Evolutionary conservation across 64 coral and sea anemone species (phyloP), one percentile per base, ranked within the genome.

Genomic region (Dendrophyllia cribrosa): DNA sequence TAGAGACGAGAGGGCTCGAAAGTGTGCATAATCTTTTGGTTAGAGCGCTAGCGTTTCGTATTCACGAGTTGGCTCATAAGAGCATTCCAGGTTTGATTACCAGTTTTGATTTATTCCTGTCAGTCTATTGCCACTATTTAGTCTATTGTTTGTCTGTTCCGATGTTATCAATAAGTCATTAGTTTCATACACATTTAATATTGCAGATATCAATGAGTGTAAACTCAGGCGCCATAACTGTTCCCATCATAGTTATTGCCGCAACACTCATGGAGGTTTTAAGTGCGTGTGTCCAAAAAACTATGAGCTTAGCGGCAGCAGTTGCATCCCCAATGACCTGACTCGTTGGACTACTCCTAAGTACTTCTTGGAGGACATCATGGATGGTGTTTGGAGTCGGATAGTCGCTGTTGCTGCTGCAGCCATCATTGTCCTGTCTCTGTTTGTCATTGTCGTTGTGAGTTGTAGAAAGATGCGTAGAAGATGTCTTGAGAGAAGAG

Each of bases 271-370:
- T 21, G 80, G 80, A 7, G 21, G 80, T 19, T 84, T 84, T 13
- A 44, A 68, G 21, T 84, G 80, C 22, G 80, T 51, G 10, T 84
- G 80, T 51, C 80, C 80, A 23, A 50, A 51, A 10, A 59, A 59
- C 20, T 47, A 67, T 47, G 43, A 84, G 7, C 17, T 49, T 2
- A 51, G 10, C 17, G 45, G 62, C 15, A 19, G 13, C 3, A 63
- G 64, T 7, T 84, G 80, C n/a, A 44, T 64, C 17, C 7, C 62
- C 2, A 51, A 8, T 48, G 20, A 24, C 5, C 1, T 66, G 17
- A 84, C 80, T 3, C 80, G 80, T 7, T 68, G 59, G 59, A 51
- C n/a, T 15, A 84, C 60, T 13, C 20, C 46, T 5, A 62, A 84
- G 62, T 23, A 67, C 80, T 24, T 84, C 6, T 46, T 84, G 11